phyloP scores from a whole-genome alignment of 2,888 invertebrate genomes.

The Aphidius colemani region DNA sequence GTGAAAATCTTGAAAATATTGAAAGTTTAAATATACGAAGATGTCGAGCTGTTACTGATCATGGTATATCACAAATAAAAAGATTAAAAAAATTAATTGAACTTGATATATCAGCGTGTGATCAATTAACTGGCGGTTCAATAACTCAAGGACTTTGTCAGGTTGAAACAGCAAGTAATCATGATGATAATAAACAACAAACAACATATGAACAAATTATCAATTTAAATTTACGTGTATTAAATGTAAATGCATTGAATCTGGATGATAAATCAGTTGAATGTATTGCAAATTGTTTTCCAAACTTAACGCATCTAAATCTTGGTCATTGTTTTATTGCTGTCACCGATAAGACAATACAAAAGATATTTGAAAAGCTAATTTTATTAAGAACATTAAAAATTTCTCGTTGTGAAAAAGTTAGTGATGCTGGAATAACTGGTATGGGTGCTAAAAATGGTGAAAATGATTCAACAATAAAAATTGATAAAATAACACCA shows the following conservation, averaged over 20 bases:
- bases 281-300: conserved; percentile 65
- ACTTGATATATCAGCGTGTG: conserved; percentile 73
- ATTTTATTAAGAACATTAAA: conserved; percentile 66
- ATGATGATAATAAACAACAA: conserved; percentile 3
- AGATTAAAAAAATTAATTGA: conserved; percentile 64
- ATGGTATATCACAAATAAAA: conserved; percentile 64
- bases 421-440: conserved; percentile 74
- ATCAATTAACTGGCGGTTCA: conserved; percentile 68
- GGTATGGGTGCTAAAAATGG: conserved; percentile 66
- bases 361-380: conserved; percentile 71
- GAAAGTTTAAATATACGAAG: conserved; percentile 67
- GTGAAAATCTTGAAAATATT: conserved; percentile 65
- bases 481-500: conserved; percentile 31
- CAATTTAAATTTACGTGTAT: conserved; percentile 58
- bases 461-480: conserved; percentile 38
- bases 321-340: conserved; percentile 72
- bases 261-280: conserved; percentile 69
- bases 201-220: conserved; percentile 33
- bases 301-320: conserved; percentile 67
- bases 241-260: conserved; percentile 67
- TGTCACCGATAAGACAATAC: conserved; percentile 71
- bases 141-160: conserved; percentile 67
- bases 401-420: conserved; percentile 70
- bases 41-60: conserved; percentile 70
- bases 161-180: conserved; percentile 13